These are phyloP conservation scores for Heliconius sara DNA, from an alignment of 2,888 invertebrate species.

Conservation along the genomic window DNA sequence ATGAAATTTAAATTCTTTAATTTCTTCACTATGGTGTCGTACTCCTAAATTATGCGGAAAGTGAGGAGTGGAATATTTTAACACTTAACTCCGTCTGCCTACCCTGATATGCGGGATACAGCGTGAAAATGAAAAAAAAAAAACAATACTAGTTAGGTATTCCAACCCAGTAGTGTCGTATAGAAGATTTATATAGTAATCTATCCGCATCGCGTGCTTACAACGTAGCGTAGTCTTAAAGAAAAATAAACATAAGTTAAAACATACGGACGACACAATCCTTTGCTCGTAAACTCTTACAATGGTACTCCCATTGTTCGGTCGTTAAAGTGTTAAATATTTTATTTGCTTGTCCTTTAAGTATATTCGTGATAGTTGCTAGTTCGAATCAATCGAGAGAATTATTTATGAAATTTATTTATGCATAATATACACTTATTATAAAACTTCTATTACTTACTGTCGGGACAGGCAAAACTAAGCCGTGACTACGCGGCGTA, in stretches of 20 bases:
- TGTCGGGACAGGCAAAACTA: not conserved
- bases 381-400: too few relatives aligned
- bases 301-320: not conserved
- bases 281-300: slow-evolving; percentile 26
- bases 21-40: too few relatives aligned
- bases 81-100: not conserved
- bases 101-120: not conserved
- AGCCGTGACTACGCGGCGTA: not conserved
- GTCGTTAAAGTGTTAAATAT: not conserved
- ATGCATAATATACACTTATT: too few relatives aligned
- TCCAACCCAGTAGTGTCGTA: slow-evolving; percentile 18
- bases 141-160: slow-evolving; percentile 3
- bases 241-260: slow-evolving; percentile 40
- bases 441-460: not conserved
- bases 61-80: not conserved
- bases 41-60: too few relatives aligned
- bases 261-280: slow-evolving; percentile 23
- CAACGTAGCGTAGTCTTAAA: slow-evolving; percentile 39
- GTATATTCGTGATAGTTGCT: too few relatives aligned
- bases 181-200: slow-evolving; percentile 44
- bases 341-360: not conserved
- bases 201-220: slow-evolving; percentile 44
- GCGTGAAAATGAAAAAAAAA: too few relatives aligned
- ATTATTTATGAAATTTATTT: too few relatives aligned
- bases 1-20: too few relatives aligned